Percentiles rank a stretch among this genome's conserved stretches.
Conservation (phyloP, 2,797 vertebrate species). For the Ispidina picta region DNA sequence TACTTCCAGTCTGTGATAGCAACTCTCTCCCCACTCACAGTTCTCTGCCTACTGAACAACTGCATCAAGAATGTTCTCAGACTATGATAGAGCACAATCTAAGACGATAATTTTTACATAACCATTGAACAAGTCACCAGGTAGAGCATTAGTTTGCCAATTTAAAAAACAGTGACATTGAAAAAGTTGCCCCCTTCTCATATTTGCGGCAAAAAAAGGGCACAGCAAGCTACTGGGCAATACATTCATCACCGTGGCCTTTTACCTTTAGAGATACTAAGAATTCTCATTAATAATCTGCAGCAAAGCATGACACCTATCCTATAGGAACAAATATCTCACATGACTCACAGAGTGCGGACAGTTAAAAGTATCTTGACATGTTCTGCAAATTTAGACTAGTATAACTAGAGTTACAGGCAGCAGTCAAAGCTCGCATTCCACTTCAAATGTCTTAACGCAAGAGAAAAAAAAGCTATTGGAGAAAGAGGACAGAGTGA, state of each 20-base stretch:
- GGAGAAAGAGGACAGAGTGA: background rate
- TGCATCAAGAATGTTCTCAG: background rate
- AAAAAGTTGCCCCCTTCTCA: background rate
- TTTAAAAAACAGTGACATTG: background rate
- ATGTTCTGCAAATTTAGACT: background rate
- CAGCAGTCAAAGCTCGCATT: background rate
- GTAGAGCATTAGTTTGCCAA: background rate
- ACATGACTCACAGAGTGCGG: accelerated
- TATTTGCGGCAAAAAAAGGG: background rate
- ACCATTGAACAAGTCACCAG: background rate
- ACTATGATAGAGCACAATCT: background rate
- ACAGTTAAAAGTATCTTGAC: background rate
- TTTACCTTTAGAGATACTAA: background rate
- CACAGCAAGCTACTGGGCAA: background rate
- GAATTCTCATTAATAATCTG: background rate
- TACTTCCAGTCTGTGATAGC: background rate
- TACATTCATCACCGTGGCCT: background rate
- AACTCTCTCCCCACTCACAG: background rate
- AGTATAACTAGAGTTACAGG: background rate
- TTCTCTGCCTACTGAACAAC: background rate
- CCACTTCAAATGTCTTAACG: background rate
- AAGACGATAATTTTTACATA: background rate
- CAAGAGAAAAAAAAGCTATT: background rate
- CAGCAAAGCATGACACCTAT: background rate
- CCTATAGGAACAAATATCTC: background rate